Conservation (phyloP, 30 jellyfish, hydroid and myxozoan genomes). For the Aurelia coerulea region DNA sequence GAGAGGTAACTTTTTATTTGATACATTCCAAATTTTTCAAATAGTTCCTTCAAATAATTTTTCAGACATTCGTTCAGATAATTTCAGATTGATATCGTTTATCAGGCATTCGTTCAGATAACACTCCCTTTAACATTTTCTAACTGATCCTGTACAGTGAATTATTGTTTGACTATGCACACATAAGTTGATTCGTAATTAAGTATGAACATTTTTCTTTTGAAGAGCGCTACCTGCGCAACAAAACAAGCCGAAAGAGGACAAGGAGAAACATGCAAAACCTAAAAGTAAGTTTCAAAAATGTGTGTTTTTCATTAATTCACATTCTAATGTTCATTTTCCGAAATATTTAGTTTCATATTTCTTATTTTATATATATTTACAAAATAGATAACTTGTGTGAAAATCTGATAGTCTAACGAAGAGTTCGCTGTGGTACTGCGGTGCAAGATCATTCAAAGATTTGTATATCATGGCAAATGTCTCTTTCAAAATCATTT, state of each 20-base stretch:
- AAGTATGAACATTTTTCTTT: not conserved
- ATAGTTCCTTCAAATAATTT: no score
- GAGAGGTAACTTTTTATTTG: not conserved
- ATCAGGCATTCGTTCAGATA: no score
- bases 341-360: no score
- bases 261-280: constrained; percentile 4
- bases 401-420: constrained; percentile 17
- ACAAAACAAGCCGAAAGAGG: not conserved
- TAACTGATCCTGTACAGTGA: no score
- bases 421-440: not conserved
- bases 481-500: not conserved
- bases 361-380: no score
- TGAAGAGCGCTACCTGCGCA: constrained; percentile 33
- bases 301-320: not conserved
- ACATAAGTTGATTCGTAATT: no score
- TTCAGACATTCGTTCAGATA: no score
- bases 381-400: not conserved
- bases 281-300: constrained; percentile 23
- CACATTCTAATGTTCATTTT: no score
- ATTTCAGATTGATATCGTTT: no score
- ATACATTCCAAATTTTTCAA: no score
- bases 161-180: no score
- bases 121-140: no score
- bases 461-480: not conserved
- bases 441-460: not conserved